Evolutionary conservation across 2,797 vertebrate genomes (phyloP).

Genomic region (Choloepus didactylus): DNA sequence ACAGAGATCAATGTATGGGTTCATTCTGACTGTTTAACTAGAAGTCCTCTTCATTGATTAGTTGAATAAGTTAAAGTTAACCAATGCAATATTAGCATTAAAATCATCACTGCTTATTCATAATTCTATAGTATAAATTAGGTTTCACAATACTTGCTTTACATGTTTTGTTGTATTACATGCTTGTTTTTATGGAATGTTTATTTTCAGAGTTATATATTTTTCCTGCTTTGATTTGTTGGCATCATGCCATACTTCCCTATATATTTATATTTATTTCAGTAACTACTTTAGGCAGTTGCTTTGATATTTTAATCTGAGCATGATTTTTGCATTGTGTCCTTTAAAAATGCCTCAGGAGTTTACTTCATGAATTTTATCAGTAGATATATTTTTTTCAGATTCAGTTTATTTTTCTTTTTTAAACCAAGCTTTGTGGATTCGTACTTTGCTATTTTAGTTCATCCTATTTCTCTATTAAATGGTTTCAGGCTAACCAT

Average conservation of each 20-base stretch:
- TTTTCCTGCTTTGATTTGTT: slow-evolving; percentile 55
- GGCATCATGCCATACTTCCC: neutral
- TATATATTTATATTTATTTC: slow-evolving; percentile 49
- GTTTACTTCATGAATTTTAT: slow-evolving; percentile 38
- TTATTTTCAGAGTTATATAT: slow-evolving; percentile 40
- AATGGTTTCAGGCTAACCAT: slow-evolving; percentile 34
- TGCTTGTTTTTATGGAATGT: neutral
- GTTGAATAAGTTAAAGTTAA: slow-evolving; percentile 53
- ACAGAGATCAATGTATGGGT: neutral
- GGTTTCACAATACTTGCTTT: neutral
- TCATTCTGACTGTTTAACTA: neutral
- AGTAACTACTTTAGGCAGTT: neutral
- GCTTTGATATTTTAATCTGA: slow-evolving; percentile 69
- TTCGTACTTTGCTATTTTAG: slow-evolving; percentile 35
- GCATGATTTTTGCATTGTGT: slow-evolving; percentile 7
- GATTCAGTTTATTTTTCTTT: slow-evolving; percentile 69
- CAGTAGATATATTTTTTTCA: slow-evolving; percentile 46
- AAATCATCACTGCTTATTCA: neutral
- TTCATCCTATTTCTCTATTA: slow-evolving; percentile 64
- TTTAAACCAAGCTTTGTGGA: slow-evolving; percentile 72
- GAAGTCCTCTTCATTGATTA: slow-evolving; percentile 12
- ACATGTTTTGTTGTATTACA: neutral
- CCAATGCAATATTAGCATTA: neutral
- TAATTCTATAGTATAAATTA: neutral
- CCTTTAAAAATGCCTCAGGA: slow-evolving; percentile 53